These are phyloP conservation scores for Amblyteles armatorius DNA, from an alignment of 2,888 invertebrate genomes.

Conservation along the genomic window DNA sequence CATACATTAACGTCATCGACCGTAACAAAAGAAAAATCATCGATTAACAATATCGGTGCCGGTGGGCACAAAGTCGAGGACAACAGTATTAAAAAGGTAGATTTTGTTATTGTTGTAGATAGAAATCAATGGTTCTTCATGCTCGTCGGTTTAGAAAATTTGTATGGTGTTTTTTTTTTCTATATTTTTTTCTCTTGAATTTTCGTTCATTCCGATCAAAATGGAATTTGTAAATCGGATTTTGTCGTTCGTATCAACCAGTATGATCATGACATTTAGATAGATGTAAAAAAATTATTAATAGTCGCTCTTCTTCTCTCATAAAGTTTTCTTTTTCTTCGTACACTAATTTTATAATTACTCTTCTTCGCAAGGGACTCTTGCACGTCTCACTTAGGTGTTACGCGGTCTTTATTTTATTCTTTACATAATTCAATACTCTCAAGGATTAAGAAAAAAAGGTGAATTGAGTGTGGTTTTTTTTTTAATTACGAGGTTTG, in stretches of 20 bases:
- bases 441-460: conserved; percentile 2
- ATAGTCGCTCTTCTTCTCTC: conserved; percentile 30
- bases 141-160: conserved; percentile 11
- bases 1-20: conserved; percentile 77
- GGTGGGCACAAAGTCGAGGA: conserved; percentile 80
- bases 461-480: conserved; percentile 9
- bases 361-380: conserved; percentile 10
- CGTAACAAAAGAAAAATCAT: conserved; percentile 81
- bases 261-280: conserved; percentile 32
- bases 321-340: background rate
- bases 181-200: conserved; percentile 17
- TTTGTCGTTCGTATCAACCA: conserved; percentile 44
- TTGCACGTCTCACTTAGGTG: conserved; percentile 49
- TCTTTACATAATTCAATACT: background rate
- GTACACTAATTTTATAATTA: background rate
- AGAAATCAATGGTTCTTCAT: conserved; percentile 37
- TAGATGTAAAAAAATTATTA: conserved; percentile 17
- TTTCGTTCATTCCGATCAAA: conserved; percentile 45
- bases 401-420: conserved; percentile 18
- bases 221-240: conserved; percentile 29
- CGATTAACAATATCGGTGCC: conserved; percentile 77
- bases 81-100: conserved; percentile 81
- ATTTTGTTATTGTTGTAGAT: conserved; percentile 50
- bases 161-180: conserved; percentile 59
- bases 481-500: background rate